Evolutionary conservation across 2,797 vertebrate genomes (phyloP), one percentile per base, ranked within the genome.

Genomic region (Merluccius polli): DNA sequence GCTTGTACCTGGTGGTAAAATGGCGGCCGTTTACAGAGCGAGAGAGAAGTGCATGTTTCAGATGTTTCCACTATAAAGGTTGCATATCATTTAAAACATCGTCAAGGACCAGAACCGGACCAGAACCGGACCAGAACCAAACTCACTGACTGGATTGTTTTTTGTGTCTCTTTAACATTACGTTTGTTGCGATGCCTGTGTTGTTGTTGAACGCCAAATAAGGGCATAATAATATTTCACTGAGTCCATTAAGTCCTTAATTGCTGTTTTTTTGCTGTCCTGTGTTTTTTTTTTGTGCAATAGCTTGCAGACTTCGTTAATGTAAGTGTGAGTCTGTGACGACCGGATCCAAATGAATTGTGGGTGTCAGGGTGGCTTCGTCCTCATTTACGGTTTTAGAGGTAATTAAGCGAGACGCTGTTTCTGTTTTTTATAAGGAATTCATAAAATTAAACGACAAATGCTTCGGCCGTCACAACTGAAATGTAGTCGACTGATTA

Each of bases 121-220:
- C 21, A 48, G 16, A 48, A 18, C 44, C 4, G 44, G 38, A 41
- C 38, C 21, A n/a, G n/a, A 73, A 38, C 52, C 9, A 21, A 44
- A n/a, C 73, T 41, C 65, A 48, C 36, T 44, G 30, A 38, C 36
- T 38, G 0, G 1, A 83, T 74, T 48, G 27, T 88, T 77, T 83
- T 87, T 78, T 84, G 72, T 80, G 48, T 73, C 24, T 74, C 70
- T 80, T 75, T 71, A 71, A 72, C 77, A 77, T 67, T 7, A 9
- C 12, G 44, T 72, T 76, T 79, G 71, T 85, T 83, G 87, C 75
- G 74, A 81, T 77, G 79, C 80, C 80, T 79, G 7, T 80, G 73
- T 74, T 79, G 73, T 74, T 79, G 77, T 79, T 82, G 44, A 80
- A 82, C 72, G 72, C 76, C 74, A 79, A 35, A 32, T 76, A 75